Evolutionary conservation across 2,888 invertebrate species (phyloP).

Genomic region (Dolichomitus sp.): DNA sequence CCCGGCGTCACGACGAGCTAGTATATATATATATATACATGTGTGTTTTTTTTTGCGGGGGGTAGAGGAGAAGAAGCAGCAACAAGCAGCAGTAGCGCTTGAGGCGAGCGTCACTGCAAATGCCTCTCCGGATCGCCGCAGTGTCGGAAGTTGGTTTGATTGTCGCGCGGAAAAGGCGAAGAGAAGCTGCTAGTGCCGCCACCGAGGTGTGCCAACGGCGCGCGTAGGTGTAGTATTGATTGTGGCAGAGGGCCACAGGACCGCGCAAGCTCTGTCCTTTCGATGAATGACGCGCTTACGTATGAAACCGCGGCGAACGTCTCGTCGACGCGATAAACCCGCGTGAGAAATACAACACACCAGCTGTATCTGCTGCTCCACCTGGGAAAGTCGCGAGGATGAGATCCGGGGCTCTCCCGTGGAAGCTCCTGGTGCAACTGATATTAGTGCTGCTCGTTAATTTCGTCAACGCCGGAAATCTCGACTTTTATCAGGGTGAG

Average conservation of each 20-base stretch:
- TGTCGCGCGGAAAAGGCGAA: constrained; percentile 11
- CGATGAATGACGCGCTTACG: constrained; percentile 82
- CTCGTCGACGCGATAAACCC: constrained; percentile 35
- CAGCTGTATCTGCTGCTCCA: constrained; percentile 68
- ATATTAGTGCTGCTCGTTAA: constrained; percentile 74
- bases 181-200: constrained; percentile 35
- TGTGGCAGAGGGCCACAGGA: constrained; percentile 70
- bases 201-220: constrained; percentile 44
- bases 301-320: constrained; percentile 73
- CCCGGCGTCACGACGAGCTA: constrained; percentile 7
- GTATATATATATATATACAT: background rate
- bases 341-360: constrained; percentile 9
- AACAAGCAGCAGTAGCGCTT: background rate
- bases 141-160: constrained; percentile 4
- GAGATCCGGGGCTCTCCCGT: constrained; percentile 75
- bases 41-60: constrained; percentile 1
- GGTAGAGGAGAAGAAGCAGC: background rate
- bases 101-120: background rate
- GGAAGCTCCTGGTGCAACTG: constrained; percentile 71
- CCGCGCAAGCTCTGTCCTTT: constrained; percentile 80
- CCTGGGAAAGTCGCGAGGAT: constrained; percentile 73
- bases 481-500: constrained; percentile 82
- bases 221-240: constrained; percentile 74
- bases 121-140: background rate
- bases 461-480: constrained; percentile 76